These are phyloP conservation scores for Limnephilus marmoratus DNA, from an alignment of 2,888 invertebrate species.

Conservation along the genomic window DNA sequence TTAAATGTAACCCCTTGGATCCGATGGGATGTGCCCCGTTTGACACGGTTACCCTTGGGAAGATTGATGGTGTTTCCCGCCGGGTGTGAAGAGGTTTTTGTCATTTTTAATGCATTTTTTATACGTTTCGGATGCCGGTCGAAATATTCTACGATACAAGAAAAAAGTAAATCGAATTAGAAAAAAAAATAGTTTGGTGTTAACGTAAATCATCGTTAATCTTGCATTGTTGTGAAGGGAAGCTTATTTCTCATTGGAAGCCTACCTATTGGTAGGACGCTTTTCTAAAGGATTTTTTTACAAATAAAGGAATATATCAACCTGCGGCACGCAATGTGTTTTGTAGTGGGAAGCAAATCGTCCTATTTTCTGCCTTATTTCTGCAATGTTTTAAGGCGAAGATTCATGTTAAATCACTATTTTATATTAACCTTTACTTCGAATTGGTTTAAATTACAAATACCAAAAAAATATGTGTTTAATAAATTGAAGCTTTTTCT, in stretches of 20 bases:
- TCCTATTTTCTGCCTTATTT: neutral
- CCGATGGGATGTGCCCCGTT: constrained; percentile 31
- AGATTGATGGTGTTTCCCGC: constrained; percentile 40
- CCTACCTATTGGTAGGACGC: neutral
- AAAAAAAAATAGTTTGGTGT: constrained; percentile 5
- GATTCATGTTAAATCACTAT: no score
- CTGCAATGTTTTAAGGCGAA: neutral
- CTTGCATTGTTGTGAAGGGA: constrained; percentile 37
- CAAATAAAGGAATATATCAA: neutral
- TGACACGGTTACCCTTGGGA: constrained; percentile 39
- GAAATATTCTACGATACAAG: constrained; percentile 38
- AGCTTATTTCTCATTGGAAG: neutral
- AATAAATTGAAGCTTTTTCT: no score
- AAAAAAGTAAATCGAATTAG: constrained; percentile 38
- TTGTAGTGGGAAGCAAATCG: no score
- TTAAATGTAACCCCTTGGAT: neutral
- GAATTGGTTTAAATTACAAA: no score
- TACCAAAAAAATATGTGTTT: no score
- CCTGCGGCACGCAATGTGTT: neutral
- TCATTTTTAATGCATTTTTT: constrained; percentile 47
- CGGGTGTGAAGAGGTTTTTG: constrained; percentile 46
- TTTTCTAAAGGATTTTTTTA: neutral
- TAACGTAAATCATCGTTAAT: constrained; percentile 52
- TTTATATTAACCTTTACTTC: no score
- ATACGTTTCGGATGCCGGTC: constrained; percentile 47